Evolutionary conservation across 1,140 invertebrate genomes (phyloP), one percentile per base, ranked within the genome.

Genomic region (Diabrotica virgifera): DNA sequence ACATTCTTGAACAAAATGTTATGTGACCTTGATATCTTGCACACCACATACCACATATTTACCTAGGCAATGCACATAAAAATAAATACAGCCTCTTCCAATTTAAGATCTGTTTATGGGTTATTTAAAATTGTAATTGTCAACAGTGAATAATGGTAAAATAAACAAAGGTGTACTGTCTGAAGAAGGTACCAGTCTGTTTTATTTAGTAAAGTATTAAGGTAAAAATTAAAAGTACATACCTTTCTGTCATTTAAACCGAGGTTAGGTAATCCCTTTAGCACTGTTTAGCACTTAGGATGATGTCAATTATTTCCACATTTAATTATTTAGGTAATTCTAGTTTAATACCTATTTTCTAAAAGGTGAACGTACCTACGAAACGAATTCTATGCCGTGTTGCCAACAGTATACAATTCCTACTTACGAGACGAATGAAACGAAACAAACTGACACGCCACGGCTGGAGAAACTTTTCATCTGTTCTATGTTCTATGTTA

Each of bases 21-120:
- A 62, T 62, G n/a, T 62, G 60, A 62, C 60, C 60, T 62, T 62
- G 60, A 53, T 38, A 11, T 59, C 36, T 59, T 59, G 58, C 58
- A 59, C 58, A 38, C 38, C 37, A 59, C 40, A 46, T 46, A 46
- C 37, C 56, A 37, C 13, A 59, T 46, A 46, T 46, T 46, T 14
- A 55, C 9, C 35, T 36, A 62, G 36, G 60, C 53, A 61, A 52
- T 54, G 37, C 36, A 53, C 36, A 54, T 54, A 62, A 53, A 62
- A 62, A 62, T 62, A 62, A 54, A 54, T 62, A 13, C 60, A 62
- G 36, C 24, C 13, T 37, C 37, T 38, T 13, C 8, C 13, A 55
- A 11, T 36, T 12, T 10, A 24, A 36, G 13, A 14, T 55, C 36
- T 62, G 35, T 54, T 54, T 38, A 62, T 37, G 11, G 10, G 12